phyloP scores from a whole-genome alignment of 2,888 invertebrate genomes.

The Hymenopus coronatus region DNA sequence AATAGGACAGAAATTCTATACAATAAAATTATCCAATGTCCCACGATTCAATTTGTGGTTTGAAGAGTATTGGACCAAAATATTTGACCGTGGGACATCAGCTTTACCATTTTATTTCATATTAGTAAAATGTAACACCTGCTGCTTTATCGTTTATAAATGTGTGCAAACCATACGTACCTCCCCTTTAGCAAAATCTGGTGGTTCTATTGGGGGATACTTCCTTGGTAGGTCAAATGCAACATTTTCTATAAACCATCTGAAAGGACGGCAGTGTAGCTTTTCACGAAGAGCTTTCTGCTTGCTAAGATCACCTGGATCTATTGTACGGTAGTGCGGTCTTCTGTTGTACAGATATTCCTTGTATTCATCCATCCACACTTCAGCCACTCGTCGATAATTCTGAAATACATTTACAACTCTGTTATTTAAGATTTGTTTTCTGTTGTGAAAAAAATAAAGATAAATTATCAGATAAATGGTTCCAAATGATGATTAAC shows the following conservation, averaged over 20 bases:
- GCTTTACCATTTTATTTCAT: no score
- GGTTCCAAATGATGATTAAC: no score
- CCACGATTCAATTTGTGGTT: no score
- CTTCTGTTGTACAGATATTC: slow-evolving; percentile 76
- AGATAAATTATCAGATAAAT: no score
- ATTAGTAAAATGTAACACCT: no score
- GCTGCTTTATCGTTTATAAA: no score
- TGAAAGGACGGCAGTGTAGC: slow-evolving; percentile 85
- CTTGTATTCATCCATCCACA: slow-evolving; percentile 99
- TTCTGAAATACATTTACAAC: slow-evolving; percentile 65
- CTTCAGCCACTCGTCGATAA: slow-evolving; percentile 88
- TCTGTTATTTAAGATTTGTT: no score
- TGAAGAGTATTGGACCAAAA: no score
- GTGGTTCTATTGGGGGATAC: slow-evolving; percentile 86
- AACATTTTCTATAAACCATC: slow-evolving; percentile 91
- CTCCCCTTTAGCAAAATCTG: slow-evolving; percentile 76
- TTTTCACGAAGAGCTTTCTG: slow-evolving; percentile 72
- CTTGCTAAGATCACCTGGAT: slow-evolving; percentile 75
- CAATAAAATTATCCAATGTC: no score
- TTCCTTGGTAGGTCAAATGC: slow-evolving; percentile 85
- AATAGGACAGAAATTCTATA: no score
- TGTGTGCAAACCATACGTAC: slow-evolving; percentile 46
- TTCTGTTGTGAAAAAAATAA: no score
- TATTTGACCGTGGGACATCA: no score
- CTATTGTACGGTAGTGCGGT: slow-evolving; percentile 70